Evolutionary conservation across 2,797 vertebrate genomes (phyloP).

Genomic region (Parauchenoglanis punctatus): DNA sequence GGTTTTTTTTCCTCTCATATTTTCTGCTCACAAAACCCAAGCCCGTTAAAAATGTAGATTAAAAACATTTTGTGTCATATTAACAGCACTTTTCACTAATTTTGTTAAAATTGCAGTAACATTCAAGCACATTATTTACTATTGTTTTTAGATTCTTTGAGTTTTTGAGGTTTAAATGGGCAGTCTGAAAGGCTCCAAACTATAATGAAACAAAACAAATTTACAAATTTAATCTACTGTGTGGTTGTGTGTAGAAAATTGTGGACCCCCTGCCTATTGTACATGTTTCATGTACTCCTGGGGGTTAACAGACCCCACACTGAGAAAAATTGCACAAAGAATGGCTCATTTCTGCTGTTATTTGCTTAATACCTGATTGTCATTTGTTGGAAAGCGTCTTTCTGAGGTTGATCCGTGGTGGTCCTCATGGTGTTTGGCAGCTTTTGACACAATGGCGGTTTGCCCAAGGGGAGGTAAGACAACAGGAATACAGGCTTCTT

Average conservation of each 20-base stretch:
- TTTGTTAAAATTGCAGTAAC: neutral
- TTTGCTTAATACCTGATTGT: neutral
- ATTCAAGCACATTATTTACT: neutral
- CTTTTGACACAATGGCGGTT: neutral
- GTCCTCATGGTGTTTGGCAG: neutral
- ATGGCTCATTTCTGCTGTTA: neutral
- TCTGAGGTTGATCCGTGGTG: neutral
- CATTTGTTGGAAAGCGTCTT: neutral
- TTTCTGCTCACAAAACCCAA: neutral
- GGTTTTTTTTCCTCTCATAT: neutral
- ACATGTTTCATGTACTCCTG: neutral
- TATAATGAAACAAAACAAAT: neutral
- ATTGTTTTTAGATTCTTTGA: neutral
- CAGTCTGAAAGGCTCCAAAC: neutral
- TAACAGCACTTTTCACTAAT: neutral
- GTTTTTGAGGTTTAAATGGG: neutral
- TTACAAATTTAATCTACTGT: neutral
- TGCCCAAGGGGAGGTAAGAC: neutral
- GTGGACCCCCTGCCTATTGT: neutral
- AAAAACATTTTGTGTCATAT: neutral
- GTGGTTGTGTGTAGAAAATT: neutral
- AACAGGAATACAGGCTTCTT: neutral
- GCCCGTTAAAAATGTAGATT: neutral
- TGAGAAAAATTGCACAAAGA: neutral
- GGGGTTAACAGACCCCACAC: neutral